Evolutionary conservation across 2,888 invertebrate genomes (phyloP), one percentile per base, ranked within the genome.

Genomic region (Exocentrus adspersus): DNA sequence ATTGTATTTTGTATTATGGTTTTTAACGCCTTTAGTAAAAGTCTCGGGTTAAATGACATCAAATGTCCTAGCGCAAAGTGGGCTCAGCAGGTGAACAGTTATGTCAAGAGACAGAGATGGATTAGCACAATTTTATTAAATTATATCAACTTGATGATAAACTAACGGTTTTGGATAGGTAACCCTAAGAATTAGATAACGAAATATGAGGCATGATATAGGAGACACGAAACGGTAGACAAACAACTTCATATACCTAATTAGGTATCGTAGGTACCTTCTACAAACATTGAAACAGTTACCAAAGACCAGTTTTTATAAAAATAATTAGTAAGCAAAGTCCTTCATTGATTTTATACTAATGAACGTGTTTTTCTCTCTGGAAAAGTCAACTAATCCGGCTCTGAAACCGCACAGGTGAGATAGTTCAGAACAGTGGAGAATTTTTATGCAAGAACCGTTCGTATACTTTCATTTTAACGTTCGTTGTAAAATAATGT

Each of bases 11-110:
- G 14, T 37, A 28, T 9, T 17, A 48, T 20, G 20, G 16, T 21
- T 24, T 14, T 42, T 28, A 54, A 24, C 54, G 54, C 54, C 54
- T 43, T n/a, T 54, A 54, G 54, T 43, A 54, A 54, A 54, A 54
- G 54, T 54, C 54, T 54, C 30, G 54, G 54, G 54, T 54, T 54
- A 54, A 54, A 54, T 54, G 54, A 54, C 54, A 54, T 54, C 54
- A 28, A 54, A 54, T 54, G 54, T 54, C 54, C 54, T 54, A 54
- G 54, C 54, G 28, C 42, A 54, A 54, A 54, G 43, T 54, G 54
- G 43, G 54, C 43, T 54, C 54, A 54, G 54, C 54, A 43, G 43
- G 54, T 54, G 54, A 54, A 54, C 54, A 54, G 54, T 54, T 54
- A 54, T 28, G 24, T 30, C 17, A 43, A 19, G 24, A 28, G 2